Evolutionary conservation across 2,888 invertebrate species (phyloP), one percentile per base, ranked within the genome.

Genomic region (Epicampocera succincta): DNA sequence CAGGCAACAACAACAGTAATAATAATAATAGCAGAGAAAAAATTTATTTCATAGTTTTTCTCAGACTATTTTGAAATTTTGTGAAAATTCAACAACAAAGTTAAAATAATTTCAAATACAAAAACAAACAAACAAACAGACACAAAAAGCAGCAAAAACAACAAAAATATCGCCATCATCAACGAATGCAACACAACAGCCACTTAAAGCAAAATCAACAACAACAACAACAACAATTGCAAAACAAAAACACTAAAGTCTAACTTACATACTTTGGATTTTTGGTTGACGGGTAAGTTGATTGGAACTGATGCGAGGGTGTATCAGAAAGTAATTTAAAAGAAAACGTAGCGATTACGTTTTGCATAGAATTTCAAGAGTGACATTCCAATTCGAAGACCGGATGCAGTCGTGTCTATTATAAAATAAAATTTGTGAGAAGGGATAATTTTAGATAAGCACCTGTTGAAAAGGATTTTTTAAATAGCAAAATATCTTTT

Each of bases 1-100:
- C 46, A 50, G 72, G 60, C 33, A 76, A 65, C 1, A 54, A 38
- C 11, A 76, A 60, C 33, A 72, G 52, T 19, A 77, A 33, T 1
- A 33, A 33, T 33, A 33, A 33, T 33, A 33, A 33, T 33, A 33
- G 33, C 1, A 9, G 33, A 65, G 25, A 71, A 73, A 81, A 61
- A 73, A 65, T 25, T 44, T 38, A 60, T 63, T 76, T 75, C 65
- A 54, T 71, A 66, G 69, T 75, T 78, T 82, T 82, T 82, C 82
- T 78, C 82, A 82, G 78, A 78, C 82, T 78, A 65, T 78, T 82
- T 81, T 78, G 74, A 82, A 78, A 82, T 82, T 76, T 79, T 82
- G 82, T 78, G 82, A 82, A 82, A 82, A 78, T 78, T 73, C 61
- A 74, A 46, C 61, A 71, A 46, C n/a, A 48, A 50, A 58, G 17